Percentiles rank a stretch among this genome's conserved stretches.
These are phyloP conservation scores for Chionis minor DNA, from an alignment of 2,113 vertebrate genomes.

Conservation along the genomic window DNA sequence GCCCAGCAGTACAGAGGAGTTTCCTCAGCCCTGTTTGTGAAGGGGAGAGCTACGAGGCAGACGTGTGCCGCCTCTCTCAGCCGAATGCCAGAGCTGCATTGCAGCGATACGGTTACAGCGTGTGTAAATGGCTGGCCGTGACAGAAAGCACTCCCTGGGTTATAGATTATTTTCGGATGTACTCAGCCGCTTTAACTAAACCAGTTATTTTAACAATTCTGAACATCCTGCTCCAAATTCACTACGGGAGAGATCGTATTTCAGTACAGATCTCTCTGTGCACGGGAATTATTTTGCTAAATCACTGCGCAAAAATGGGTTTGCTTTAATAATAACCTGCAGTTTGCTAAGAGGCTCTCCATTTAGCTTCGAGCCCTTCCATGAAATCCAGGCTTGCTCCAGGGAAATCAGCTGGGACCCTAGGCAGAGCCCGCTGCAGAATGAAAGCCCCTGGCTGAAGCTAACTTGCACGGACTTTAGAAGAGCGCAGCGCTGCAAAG, in stretches of 20 bases:
- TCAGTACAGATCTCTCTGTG: background rate
- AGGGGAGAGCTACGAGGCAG: background rate
- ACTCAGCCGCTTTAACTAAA: background rate
- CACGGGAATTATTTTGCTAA: background rate
- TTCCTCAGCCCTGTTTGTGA: background rate
- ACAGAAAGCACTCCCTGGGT: background rate
- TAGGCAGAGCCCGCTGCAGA: background rate
- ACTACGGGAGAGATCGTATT: background rate
- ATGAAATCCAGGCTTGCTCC: background rate
- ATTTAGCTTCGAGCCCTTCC: background rate
- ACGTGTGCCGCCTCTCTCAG: background rate
- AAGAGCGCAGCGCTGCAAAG: background rate
- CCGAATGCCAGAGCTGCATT: background rate
- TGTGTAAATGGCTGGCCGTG: background rate
- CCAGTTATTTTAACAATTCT: background rate
- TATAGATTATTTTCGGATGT: background rate
- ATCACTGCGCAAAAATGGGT: background rate
- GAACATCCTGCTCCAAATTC: background rate
- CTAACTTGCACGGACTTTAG: accelerated
- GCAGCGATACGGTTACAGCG: background rate
- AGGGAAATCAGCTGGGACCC: background rate
- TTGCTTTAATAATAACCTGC: background rate
- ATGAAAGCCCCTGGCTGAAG: background rate
- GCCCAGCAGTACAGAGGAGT: background rate
- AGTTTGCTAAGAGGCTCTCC: background rate